Evolutionary conservation across 2,888 invertebrate genomes (phyloP), one percentile per base, ranked within the genome.

Genomic region (Epinotia bilunana): DNA sequence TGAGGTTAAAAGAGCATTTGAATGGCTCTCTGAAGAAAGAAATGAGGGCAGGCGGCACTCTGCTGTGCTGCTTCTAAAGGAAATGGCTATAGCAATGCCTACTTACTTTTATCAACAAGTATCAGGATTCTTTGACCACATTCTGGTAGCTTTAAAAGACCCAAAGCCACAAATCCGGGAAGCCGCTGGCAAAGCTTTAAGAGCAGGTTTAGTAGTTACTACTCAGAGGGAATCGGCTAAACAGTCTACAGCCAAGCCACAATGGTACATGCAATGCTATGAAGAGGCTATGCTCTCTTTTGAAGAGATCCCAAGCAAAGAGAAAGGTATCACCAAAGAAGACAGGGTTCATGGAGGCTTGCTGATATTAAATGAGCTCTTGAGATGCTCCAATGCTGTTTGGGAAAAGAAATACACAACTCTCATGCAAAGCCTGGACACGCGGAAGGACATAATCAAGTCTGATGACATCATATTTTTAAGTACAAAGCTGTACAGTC

Each of bases 61-160:
- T 13, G 99, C 99, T 13, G 98, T 99, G 2, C 94, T 99, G 65
- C 96, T 99, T 18, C 91, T 99, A 13, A 96, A 98, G 83, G 99
- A 99, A 92, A 92, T 99, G 65, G 99, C 99, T 3, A 96, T 98
- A 49, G 98, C 98, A 12, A 98, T 99, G 95, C 99, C 99, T 0
- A 99, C 99, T 11, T 99, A 99, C 88, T 99, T 99, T 90, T 99
- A 98, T 86, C 98, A 98, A 88, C 98, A 98, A 93, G 98, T 98
- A 0, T 97, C 98, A 18, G 97, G 97, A 20, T 98, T 98, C 89
- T 99, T 99, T 88, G 99, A 99, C 78, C 96, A 98, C 72, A 98
- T 99, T 78, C 97, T 99, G 83, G 97, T 97, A 86, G 98, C 98
- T 0, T 96, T 99, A 63, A 96, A 98, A 81, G 99, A 99, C 91